Base-by-base conservation (phyloP, 53 echinoderm and acorn worm species). In the Arbacia lixula region DNA sequence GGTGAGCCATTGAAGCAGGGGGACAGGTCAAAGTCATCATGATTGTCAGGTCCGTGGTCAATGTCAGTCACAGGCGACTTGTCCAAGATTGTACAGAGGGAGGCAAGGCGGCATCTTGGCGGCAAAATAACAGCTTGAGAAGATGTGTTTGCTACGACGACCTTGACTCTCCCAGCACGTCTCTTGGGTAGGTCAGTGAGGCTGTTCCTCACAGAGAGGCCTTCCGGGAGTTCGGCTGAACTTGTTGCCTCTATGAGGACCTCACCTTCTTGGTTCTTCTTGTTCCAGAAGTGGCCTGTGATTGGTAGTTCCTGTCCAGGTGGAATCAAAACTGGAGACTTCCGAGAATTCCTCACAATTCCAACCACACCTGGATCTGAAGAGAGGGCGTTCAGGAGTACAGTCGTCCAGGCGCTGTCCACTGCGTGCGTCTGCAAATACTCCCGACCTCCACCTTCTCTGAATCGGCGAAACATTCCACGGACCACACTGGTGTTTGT, bases 1-100 rank as follows among this genome's bases (percentile, higher is more conserved):
- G 91, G 91, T 0, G 91, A 87, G 8, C 74, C 84, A 3, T 72
- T 53, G 14, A 91, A 71, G 26, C 53, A 56, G 50, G 57, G 57
- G 10, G 12, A 11, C 5, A 64, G n/a, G 30, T 64, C 64, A 27
- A 64, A 8, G 5, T 64, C 32, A 64, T 8, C 30, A n/a, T n/a
- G n/a, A n/a, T n/a, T n/a, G 5, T 29, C 32, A 11, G 28, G 30
- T 29, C 5, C 5, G 6, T 12, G 9, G 58, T 12, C 22, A 8
- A 30, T 6, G 6, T 5, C 28, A 3, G 28, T 31, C 6, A 31
- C 32, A 11, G 64, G 64, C 30, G n/a, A n/a, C 32, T 64, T 64
- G 29, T 64, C 64, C 6, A 6, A 6, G 5, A 64, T 64, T 6
- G 30, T 5, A 32, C 64, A 11, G 29, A 31, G 29, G 4, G 64